Base-by-base conservation (phyloP, 2,113 vertebrate species). In the Lasiurus cinereus region DNA sequence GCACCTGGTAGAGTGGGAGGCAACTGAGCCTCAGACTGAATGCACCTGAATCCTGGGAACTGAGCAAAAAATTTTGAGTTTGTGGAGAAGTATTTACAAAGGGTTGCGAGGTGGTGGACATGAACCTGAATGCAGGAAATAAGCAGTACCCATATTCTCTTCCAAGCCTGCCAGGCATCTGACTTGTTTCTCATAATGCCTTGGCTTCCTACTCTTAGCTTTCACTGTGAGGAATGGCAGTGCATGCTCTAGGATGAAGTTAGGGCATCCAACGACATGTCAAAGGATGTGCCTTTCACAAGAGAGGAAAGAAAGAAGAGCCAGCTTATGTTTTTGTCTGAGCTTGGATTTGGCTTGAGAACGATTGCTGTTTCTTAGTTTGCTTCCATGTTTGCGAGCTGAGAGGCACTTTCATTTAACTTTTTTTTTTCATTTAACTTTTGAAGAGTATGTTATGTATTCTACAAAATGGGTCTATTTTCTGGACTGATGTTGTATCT, bases 391-490 rank as follows among this genome's bases (percentile, higher is more conserved):
- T 50, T 21, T 52, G 91, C 13, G 66, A 92, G 93, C n/a, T 36
- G 91, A 88, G 90, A 97, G 54, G 50, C 29, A 91, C 84, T 89
- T 33, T 5, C 9, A 56, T 16, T 89, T 96, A 94, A 88, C 31
- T 84, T 85, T 7, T 93, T n/a, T n/a, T n/a, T 89, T 33, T 5
- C 9, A 56, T 16, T 89, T 96, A 94, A 88, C 31, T 84, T 85
- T 7, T 93, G 90, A 82, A 87, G 36, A 91, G 18, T 89, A 21
- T 78, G 1, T 91, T 94, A 50, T 22, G 52, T 83, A 94, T 97
- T 96, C 88, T 36, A 18, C 73, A 95, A 90, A 94, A 76, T 12
- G 92, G 85, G 59, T 85, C 39, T 84, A 77, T 96, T 96, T 94
- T 59, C 52, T 92, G 31, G 70, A 92, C 92, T 93, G 95, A 59